phyloP scores from a whole-genome alignment of 2,797 vertebrate genomes.

The Cossypha heuglini region DNA sequence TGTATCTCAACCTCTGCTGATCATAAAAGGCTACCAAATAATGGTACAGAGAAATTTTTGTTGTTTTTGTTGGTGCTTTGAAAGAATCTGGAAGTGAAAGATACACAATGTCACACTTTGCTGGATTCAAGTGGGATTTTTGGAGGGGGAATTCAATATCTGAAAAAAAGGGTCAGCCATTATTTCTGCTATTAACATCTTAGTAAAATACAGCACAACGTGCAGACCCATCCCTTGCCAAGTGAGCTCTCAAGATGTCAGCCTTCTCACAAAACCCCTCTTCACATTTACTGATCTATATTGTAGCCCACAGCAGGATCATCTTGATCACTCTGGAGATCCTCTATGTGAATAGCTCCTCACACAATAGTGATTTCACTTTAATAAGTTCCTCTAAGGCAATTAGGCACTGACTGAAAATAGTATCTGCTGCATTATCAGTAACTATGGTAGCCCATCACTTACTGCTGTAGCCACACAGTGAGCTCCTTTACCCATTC shows the following conservation, averaged over 20 bases:
- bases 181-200: constrained; percentile 40
- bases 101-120: neutral
- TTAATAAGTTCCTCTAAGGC: constrained; percentile 44
- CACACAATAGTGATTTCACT: neutral
- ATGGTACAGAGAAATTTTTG: neutral
- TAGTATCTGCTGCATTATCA: constrained; percentile 17
- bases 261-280: constrained; percentile 9
- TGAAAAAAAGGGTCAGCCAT: constrained; percentile 17
- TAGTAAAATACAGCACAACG: constrained; percentile 10
- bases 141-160: constrained; percentile 3
- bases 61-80: neutral
- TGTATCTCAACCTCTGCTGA: neutral
- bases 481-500: neutral
- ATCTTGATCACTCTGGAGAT: constrained; percentile 25
- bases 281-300: neutral
- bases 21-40: constrained; percentile 15
- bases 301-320: constrained; percentile 32
- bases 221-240: neutral
- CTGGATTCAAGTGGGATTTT: constrained; percentile 25
- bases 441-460: neutral
- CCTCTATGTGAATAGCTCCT: neutral
- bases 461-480: neutral
- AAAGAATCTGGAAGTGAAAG: neutral
- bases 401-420: constrained; percentile 13
- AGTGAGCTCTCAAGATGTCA: neutral